Conservation (phyloP, 2,888 invertebrate genomes). For the Rugalucina vietnamica region DNA sequence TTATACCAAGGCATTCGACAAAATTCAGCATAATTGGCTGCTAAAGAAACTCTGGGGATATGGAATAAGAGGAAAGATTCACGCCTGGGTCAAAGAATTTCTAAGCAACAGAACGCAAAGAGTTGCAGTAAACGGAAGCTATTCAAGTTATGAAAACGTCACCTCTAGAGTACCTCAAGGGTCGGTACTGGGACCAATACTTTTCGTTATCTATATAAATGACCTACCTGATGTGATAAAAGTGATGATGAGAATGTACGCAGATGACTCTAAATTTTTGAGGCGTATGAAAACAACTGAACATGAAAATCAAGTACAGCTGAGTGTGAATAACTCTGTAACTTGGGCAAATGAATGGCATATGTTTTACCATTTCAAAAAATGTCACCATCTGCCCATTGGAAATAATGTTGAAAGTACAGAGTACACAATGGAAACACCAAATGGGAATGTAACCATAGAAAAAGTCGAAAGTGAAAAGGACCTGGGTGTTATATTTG, state of each 20-base stretch:
- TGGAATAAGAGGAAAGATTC: constrained; percentile 14
- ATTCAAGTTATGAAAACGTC: constrained; percentile 10
- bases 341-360: constrained; percentile 20
- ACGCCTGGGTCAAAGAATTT: constrained; percentile 23
- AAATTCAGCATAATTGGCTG: constrained; percentile 23
- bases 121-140: constrained; percentile 10
- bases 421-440: not conserved
- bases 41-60: no score
- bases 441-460: not conserved
- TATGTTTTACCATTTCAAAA: constrained; percentile 19
- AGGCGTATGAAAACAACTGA: not conserved
- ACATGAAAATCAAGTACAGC: constrained; percentile 7
- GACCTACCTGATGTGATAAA: constrained; percentile 10
- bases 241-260: not conserved
- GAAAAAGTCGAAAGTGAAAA: constrained; percentile 10
- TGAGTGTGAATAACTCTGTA: not conserved
- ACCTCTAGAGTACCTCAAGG: constrained; percentile 26
- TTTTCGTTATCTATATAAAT: constrained; percentile 26
- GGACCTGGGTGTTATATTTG: constrained; percentile 28
- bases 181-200: constrained; percentile 20
- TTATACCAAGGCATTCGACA: constrained; percentile 15
- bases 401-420: not conserved
- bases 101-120: constrained; percentile 20
- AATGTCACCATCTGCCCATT: constrained; percentile 11
- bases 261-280: constrained; percentile 18